phyloP scores from a whole-genome alignment of 1,140 invertebrate genomes.

The Aphidius ervi region DNA sequence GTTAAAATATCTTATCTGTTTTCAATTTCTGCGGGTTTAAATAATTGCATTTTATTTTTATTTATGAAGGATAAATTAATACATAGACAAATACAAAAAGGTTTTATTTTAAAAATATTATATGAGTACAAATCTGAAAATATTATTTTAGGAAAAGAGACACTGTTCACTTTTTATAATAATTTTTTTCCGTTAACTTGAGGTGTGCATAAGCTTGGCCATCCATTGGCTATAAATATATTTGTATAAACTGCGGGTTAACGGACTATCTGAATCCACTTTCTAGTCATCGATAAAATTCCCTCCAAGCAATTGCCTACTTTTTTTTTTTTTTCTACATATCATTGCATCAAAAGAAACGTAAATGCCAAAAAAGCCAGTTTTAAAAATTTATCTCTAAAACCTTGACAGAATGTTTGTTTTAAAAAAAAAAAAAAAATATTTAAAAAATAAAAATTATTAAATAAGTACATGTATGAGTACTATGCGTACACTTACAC shows the following conservation, averaged over 20 bases:
- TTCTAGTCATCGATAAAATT: slow-evolving; percentile 15
- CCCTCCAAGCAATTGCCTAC: background rate
- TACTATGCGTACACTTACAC: no score
- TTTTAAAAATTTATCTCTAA: no score
- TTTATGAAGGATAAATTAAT: slow-evolving; percentile 10
- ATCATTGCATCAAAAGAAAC: background rate
- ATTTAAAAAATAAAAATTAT: no score
- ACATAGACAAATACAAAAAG: slow-evolving; percentile 5
- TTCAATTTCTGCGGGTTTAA: slow-evolving; percentile 8
- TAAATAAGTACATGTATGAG: no score
- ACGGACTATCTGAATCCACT: slow-evolving; percentile 21
- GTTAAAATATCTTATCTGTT: no score
- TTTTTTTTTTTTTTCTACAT: background rate
- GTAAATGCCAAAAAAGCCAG: no score
- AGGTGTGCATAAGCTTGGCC: slow-evolving; percentile 5
- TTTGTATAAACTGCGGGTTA: slow-evolving; percentile 8
- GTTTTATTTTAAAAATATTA: no score
- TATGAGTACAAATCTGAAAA: no score
- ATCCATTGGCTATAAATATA: slow-evolving; percentile 5
- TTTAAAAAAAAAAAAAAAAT: no score
- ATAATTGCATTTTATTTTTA: slow-evolving; percentile 6
- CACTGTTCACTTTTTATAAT: slow-evolving; percentile 20
- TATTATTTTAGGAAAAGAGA: slow-evolving; percentile 13
- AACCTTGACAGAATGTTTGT: no score
- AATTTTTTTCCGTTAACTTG: slow-evolving; percentile 11